Conservation (phyloP, 2,113 vertebrate genomes). For the Corythornis vintsioides region DNA sequence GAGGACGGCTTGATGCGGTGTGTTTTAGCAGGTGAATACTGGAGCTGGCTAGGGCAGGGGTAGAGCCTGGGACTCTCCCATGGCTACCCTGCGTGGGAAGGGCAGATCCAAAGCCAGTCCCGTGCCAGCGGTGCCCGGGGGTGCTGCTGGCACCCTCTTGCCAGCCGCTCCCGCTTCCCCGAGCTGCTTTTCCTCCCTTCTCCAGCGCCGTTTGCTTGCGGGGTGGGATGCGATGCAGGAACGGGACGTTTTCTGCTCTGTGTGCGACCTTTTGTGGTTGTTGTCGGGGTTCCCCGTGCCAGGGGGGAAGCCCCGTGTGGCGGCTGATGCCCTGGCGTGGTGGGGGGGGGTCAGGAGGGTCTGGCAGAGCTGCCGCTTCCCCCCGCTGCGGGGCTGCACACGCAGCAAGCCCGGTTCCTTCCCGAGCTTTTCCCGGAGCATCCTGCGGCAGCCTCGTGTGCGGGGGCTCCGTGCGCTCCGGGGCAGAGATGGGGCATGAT, state of each 20-base stretch:
- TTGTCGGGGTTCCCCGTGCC: fast-evolving
- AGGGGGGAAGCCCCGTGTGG: not conserved
- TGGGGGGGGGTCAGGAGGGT: not conserved
- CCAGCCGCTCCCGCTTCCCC: fast-evolving
- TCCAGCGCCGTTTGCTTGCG: not conserved
- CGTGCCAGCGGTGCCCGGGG: fast-evolving
- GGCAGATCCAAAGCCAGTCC: not conserved
- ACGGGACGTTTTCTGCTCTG: not conserved
- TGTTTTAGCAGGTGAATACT: not conserved
- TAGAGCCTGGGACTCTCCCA: not conserved
- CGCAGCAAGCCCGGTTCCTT: not conserved
- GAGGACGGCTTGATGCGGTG: not conserved
- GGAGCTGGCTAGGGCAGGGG: not conserved
- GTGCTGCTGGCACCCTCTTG: not conserved
- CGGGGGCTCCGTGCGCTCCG: fast-evolving
- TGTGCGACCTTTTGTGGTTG: not conserved
- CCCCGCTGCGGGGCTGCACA: fast-evolving
- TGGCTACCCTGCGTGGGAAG: not conserved
- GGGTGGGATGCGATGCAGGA: not conserved
- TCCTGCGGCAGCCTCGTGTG: not conserved
- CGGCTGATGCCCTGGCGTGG: fast-evolving
- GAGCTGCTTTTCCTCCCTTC: not conserved
- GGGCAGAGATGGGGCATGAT: not conserved
- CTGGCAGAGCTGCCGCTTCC: not conserved
- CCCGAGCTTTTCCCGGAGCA: not conserved